Base-by-base conservation (phyloP, 2,888 invertebrate genomes). In the Coleophora deauratella region DNA sequence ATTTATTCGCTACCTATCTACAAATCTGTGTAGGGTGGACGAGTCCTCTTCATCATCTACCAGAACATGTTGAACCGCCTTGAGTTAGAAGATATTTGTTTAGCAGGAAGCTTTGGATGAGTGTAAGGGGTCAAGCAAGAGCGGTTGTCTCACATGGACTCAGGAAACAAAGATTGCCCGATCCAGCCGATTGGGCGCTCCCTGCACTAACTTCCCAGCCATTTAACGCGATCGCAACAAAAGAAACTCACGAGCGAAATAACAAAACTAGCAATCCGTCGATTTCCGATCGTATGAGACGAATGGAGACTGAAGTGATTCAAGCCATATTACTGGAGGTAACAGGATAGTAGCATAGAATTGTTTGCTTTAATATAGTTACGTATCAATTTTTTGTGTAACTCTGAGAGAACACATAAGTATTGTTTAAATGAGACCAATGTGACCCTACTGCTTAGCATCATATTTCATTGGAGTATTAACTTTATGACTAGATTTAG, bases 201-300 rank as follows among this genome's bases (percentile, higher is more conserved):
- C 75, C 76, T 58, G 66, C 67, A 76, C 71, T 86, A 84, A 84
- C 86, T 86, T 86, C 85, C 78, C 68, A 66, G 65, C 82, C 86
- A 85, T 86, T 86, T 82, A 80, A 82, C 82, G 72, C 69, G 79
- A 70, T 81, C 77, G 77, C 84, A 80, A 84, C 82, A 85, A 84
- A 75, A 79, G 75, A 68, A 73, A 69, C 68, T 73, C 70, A 62
- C 74, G 78, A 75, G 81, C 66, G 80, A 81, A 85, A 82, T 82
- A 84, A 82, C 81, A 77, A 77, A 82, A 80, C 79, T 81, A 80
- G 66, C 72, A 69, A 77, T 74, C 63, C 66, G 64, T 60, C 67
- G 55, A 62, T 62, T 61, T 66, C 60, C 67, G 59, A 56, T 45
- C 21, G 21, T 21, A 21, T 21, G 21, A 21, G 21, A 21, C 21